phyloP scores from a whole-genome alignment of 2,888 invertebrate genomes.

The Calephelis perditalis region DNA sequence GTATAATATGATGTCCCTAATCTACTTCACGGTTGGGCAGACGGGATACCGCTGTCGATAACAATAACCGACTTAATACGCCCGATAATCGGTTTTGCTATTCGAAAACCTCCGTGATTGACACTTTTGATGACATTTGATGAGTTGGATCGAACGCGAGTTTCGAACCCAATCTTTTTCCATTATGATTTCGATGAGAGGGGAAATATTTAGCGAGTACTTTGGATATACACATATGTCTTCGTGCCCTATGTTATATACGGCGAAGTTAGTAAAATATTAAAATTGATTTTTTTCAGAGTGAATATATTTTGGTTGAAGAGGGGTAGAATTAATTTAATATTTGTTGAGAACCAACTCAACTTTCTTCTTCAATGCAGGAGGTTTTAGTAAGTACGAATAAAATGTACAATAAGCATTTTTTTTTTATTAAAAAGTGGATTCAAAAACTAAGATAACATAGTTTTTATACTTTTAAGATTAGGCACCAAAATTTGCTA shows the following conservation, averaged over 20 bases:
- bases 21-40: constrained; percentile 70
- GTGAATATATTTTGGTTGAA: too few species aligned
- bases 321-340: too few species aligned
- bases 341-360: too few species aligned
- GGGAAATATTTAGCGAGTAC: constrained; percentile 25
- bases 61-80: constrained; percentile 76
- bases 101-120: constrained; percentile 74
- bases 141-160: constrained; percentile 53
- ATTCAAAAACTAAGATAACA: too few species aligned
- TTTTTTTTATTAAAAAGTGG: too few species aligned
- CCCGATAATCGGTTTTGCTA: constrained; percentile 76
- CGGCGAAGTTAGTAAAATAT: neutral
- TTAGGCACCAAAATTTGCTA: too few species aligned
- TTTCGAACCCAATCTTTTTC: constrained; percentile 43
- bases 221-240: constrained; percentile 11
- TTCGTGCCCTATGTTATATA: constrained; percentile 1
- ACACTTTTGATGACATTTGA: constrained; percentile 70
- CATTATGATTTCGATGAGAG: constrained; percentile 33
- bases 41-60: constrained; percentile 65
- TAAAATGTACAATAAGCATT: too few species aligned
- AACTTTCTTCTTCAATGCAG: too few species aligned
- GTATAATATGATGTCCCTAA: constrained; percentile 75
- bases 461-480: too few species aligned
- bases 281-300: neutral
- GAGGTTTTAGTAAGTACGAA: too few species aligned